Base-by-base conservation (phyloP, 2,113 vertebrate genomes). In the Onychostoma macrolepis region DNA sequence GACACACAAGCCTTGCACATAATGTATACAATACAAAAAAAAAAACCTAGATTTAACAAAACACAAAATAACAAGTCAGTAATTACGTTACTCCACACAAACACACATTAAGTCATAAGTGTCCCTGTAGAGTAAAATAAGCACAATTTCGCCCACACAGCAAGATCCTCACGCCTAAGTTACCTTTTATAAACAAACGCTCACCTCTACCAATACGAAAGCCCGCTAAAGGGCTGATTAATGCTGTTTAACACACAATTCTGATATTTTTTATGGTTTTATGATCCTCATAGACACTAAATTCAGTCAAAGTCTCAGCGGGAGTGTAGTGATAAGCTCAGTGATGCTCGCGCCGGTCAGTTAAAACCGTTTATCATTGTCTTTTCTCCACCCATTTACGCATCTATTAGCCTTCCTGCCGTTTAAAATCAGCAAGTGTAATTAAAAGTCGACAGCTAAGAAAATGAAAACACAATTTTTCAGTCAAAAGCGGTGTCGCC, bases 401-500 rank as follows among this genome's bases (percentile, higher is more conserved):
- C 2, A 24, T 53, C 3, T 48, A 19, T 24, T 3, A 30, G 58
- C 2, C 1, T 63, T 43, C 4, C 11, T 19, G 48, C 4, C 2
- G 9, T 38, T 41, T 5, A 6, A 4, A 36, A 48, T 0, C 58
- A n/a, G 6, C 3, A 8, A 17, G 1, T 26, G 15, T 15, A 38
- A 10, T 1, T 76, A 30, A 10, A 4, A 58, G 45, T 45, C 38
- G 11, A 13, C 24, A 0, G 4, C 2, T 41, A 36, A 58, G 6
- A 12, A 71, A 4, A 30, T 13, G 45, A 1, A 6, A 58, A 84
- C 21, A 7, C 2, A n/a, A 2, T 6, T 67, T 76, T 86, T 85
- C 6, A 11, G 19, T 30, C 19, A 72, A 76, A 84, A 21, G 69
- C 24, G 0, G 91, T 87, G 89, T 92, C 92, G 92, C 95, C 91